Evolutionary conservation across 1,140 invertebrate species (phyloP).

Genomic region (Paraescarpia echinospica): DNA sequence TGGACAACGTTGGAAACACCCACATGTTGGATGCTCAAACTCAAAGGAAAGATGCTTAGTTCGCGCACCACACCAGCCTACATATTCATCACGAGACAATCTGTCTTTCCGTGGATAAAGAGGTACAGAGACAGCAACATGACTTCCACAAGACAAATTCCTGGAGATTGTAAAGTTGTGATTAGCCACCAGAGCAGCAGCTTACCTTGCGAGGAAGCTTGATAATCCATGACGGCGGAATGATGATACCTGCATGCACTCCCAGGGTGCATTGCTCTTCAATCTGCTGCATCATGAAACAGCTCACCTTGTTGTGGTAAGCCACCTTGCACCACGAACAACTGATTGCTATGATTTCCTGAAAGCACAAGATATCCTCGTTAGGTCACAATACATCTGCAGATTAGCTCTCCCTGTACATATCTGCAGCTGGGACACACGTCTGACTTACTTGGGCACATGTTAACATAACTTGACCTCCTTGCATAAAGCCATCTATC

Average conservation of each 20-base stretch:
- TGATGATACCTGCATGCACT: conserved; percentile 81
- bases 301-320: conserved; percentile 95
- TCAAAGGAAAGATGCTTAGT: too few relatives aligned
- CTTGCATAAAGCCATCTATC: background rate
- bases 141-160: too few relatives aligned
- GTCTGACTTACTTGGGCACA: background rate
- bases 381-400: background rate
- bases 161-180: too few relatives aligned
- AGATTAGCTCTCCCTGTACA: background rate
- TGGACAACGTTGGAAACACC: too few relatives aligned
- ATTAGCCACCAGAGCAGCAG: too few relatives aligned
- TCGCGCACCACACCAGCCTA: too few relatives aligned
- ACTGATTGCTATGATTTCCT: conserved; percentile 93
- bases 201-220: conserved; percentile 78
- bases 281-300: conserved; percentile 88
- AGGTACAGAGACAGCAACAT: too few relatives aligned
- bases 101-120: too few relatives aligned
- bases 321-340: conserved; percentile 98
- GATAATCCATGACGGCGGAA: conserved; percentile 95
- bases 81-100: too few relatives aligned
- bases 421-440: background rate
- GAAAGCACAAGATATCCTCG: conserved; percentile 40
- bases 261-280: conserved; percentile 90
- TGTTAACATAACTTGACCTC: background rate
- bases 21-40: too few relatives aligned